Base-by-base conservation (phyloP, 2,797 vertebrate species). In the Mus spretus region DNA sequence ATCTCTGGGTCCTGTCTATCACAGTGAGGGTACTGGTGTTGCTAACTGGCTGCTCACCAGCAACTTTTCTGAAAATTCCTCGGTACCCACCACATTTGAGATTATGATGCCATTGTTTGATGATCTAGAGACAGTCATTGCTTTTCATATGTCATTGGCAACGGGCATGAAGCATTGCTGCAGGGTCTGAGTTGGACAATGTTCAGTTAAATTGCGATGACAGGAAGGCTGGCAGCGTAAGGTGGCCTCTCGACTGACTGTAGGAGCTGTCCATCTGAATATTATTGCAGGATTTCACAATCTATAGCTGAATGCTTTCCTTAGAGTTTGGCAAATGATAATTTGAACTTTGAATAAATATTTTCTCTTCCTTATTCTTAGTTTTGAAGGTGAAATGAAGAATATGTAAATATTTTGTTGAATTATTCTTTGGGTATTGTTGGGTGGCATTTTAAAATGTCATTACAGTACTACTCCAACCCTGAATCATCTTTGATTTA, bases 341-440 rank as follows among this genome's bases (percentile, higher is more conserved):
- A 91, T 55, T 95, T 89, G 50, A 86, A 91, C 95, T 91, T 91
- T 93, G 22, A 91, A 75, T 67, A 93, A 91, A 63, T 53, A 47
- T 37, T 55, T 74, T 28, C 50, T 67, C 12, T 75, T 94, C 74
- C 89, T 80, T 26, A 53, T 82, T 92, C 34, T 93, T 65, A n/a
- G 31, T 72, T 94, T 91, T 82, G 44, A 94, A 40, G 70, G 24
- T 83, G 59, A 80, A 93, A 67, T 81, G 65, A 96, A 95, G 44
- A 93, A 1, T 50, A 50, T 80, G 3, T 70, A 57, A 91, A 34
- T 88, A 93, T 31, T 63, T 84, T 96, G 84, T 77, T 75, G 40
- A 65, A 72, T 90, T 61, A 81, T 95, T 89, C 37, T 79, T 47
- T 70, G 47, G 19, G 6, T 89, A 61, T 59, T 75, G 15, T 37